These are phyloP conservation scores for Carabus problematicus DNA, from an alignment of 2,888 invertebrate species.

Conservation along the genomic window DNA sequence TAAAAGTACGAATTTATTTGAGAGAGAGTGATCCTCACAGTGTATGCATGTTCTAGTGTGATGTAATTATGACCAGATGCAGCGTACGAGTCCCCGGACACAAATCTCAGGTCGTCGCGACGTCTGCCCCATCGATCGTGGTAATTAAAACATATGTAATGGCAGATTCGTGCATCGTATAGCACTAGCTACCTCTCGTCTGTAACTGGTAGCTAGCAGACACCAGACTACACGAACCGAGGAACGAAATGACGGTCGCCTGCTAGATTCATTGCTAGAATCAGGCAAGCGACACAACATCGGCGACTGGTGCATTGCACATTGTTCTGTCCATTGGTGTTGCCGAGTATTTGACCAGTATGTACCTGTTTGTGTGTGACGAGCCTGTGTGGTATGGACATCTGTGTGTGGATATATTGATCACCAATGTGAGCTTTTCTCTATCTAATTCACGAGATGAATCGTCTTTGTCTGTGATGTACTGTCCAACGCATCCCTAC, in stretches of 20 bases:
- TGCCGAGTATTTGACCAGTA: too few relatives aligned
- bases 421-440: constrained; percentile 43
- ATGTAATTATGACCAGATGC: constrained; percentile 2
- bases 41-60: not conserved
- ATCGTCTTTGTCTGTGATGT: constrained; percentile 37
- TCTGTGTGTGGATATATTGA: constrained; percentile 44
- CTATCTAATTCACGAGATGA: constrained; percentile 44
- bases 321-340: not conserved
- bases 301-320: constrained; percentile 6
- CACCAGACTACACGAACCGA: constrained; percentile 6
- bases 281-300: not conserved
- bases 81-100: constrained; percentile 44
- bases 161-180: constrained; percentile 43
- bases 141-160: constrained; percentile 61
- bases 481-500: constrained; percentile 20
- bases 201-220: constrained; percentile 16
- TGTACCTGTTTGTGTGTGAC: too few relatives aligned
- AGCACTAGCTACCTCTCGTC: constrained; percentile 14
- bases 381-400: too few relatives aligned
- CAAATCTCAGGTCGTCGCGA: constrained; percentile 55
- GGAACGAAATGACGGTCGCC: not conserved
- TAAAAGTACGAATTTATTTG: not conserved
- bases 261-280: constrained; percentile 26
- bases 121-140: constrained; percentile 55
- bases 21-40: constrained; percentile 21